phyloP scores from a whole-genome alignment of 2,113 vertebrate species.

The Herpailurus yagouaroundi region DNA sequence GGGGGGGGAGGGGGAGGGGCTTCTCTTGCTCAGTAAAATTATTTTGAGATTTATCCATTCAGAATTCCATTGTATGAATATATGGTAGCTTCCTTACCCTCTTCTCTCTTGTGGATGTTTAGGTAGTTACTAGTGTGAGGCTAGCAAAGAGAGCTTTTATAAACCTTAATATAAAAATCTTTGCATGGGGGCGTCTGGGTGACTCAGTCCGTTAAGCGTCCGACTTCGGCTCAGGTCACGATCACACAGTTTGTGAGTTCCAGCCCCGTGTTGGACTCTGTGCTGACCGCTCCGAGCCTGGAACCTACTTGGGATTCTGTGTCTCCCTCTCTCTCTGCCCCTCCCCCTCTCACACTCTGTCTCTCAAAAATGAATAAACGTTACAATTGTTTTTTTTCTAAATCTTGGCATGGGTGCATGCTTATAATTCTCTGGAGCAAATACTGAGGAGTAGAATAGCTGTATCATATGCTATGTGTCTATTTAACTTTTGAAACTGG shows the following conservation, averaged over 20 bases:
- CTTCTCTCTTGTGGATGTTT: background rate
- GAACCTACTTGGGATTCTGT: too few species aligned
- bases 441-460: background rate
- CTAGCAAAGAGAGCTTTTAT: background rate
- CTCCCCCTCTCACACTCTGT: too few species aligned
- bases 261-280: too few species aligned
- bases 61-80: background rate
- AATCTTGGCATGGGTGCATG: background rate
- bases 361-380: too few species aligned
- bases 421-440: background rate
- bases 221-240: too few species aligned
- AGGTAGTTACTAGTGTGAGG: background rate
- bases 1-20: too few species aligned
- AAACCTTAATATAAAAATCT: background rate
- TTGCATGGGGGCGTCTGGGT: too few species aligned
- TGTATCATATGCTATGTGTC: background rate
- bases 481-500: background rate
- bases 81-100: background rate
- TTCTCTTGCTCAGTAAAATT: background rate
- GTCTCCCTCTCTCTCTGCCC: too few species aligned
- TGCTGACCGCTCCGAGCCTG: too few species aligned
- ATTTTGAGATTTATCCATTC: background rate
- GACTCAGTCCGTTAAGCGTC: too few species aligned
- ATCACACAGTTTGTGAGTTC: too few species aligned
- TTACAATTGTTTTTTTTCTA: background rate